Evolutionary conservation across 2,797 vertebrate species (phyloP), one percentile per base, ranked within the genome.

Genomic region (Poeciliopsis gracilis): DNA sequence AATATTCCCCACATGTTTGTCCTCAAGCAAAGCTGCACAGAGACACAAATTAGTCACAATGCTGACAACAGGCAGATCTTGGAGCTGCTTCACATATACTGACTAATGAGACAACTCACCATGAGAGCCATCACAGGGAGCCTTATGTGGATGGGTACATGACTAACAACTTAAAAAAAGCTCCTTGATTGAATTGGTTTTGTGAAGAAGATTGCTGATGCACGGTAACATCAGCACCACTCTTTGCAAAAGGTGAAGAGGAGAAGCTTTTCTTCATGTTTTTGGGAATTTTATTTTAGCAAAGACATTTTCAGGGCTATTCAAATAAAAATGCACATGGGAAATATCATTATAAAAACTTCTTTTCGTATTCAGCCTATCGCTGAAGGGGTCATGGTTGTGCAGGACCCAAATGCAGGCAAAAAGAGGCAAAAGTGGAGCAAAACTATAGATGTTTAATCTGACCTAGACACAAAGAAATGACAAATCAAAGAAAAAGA

Each of bases 81-180:
- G 51, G 20, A 79, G 75, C 70, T 70, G 78, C 47, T 76, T 76
- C 43, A 84, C 77, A 87, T 80, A 85, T 81, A 33, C 77, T 85
- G 78, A 83, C 81, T 88, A 86, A 88, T 53, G 53, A 38, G 78
- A 82, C 79, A 72, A 5, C 82, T 86, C 83, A 84, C 33, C 43
- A 63, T 82, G 84, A 84, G 63, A 30, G 59, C 75, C 57, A 36
- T 46, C 70, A 15, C 46, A 49, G 55, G 41, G 76, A 53, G 49
- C 67, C 61, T 51, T 13, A 72, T 36, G 43, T 46, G 51, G 49
- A 45, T 55, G 36, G 9, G 16, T 20, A 3, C 43, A 53, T 85
- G 81, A 84, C 71, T 82, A 66, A 82, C 30, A 53, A 78, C 74
- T 77, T 47, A 77, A 73, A 18, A 18, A 82, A 79, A 82, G 41